These are phyloP conservation scores for Drosophila demipolita DNA, from an alignment of 2,888 invertebrate genomes.

Conservation along the genomic window DNA sequence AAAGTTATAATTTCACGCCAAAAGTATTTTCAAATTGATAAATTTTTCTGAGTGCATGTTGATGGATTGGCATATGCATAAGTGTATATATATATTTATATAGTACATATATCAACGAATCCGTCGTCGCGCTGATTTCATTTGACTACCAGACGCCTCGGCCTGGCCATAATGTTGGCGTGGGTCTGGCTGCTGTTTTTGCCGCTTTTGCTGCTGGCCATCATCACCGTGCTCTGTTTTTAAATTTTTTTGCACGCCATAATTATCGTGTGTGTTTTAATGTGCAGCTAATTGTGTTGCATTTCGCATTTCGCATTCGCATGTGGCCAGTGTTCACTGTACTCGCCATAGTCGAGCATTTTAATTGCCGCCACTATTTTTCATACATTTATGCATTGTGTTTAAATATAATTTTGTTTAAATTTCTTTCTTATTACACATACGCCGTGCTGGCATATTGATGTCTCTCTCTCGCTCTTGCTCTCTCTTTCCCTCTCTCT, in stretches of 20 bases:
- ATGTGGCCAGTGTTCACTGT: slow-evolving; percentile 42
- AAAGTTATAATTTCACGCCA: neutral
- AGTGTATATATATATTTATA: neutral
- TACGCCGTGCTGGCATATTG: slow-evolving; percentile 60
- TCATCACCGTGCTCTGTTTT: slow-evolving; percentile 32
- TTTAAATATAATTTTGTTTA: slow-evolving; percentile 59
- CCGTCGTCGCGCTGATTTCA: slow-evolving; percentile 78
- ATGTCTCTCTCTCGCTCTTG: slow-evolving; percentile 11
- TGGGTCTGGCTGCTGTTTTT: slow-evolving; percentile 26
- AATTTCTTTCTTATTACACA: slow-evolving; percentile 67
- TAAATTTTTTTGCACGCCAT: slow-evolving; percentile 63
- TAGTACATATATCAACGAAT: slow-evolving; percentile 55
- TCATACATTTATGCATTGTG: slow-evolving; percentile 52
- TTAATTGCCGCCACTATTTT: slow-evolving; percentile 76
- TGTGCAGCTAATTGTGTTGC: slow-evolving; percentile 84
- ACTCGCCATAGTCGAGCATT: slow-evolving; percentile 65
- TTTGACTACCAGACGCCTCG: slow-evolving; percentile 66
- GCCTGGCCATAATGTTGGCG: slow-evolving; percentile 48
- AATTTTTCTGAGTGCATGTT: slow-evolving; percentile 8
- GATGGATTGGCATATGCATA: slow-evolving; percentile 10
- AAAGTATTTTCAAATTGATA: neutral
- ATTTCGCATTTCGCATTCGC: slow-evolving; percentile 43
- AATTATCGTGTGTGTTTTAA: slow-evolving; percentile 81
- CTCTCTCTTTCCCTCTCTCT: slow-evolving; percentile 11
- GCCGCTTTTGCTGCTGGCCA: slow-evolving; percentile 53